phyloP scores from a whole-genome alignment of 2,113 vertebrate species.

The Colius striatus region DNA sequence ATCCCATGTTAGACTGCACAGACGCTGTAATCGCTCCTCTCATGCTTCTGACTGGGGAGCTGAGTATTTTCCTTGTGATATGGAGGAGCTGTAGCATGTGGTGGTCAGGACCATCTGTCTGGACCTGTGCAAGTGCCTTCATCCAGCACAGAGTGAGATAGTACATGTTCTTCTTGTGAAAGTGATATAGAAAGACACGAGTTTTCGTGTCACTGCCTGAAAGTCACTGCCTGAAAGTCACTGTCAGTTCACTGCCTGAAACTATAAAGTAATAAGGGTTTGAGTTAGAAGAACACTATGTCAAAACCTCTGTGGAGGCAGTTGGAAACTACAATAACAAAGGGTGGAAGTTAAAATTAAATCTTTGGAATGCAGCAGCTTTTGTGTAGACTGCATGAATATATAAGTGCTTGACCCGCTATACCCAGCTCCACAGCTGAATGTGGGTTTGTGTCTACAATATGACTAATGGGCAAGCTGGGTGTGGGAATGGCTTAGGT shows the following conservation, averaged over 20 bases:
- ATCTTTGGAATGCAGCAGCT: not conserved
- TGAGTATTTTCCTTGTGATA: not conserved
- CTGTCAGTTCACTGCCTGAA: too few relatives aligned
- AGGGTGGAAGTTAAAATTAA: not conserved
- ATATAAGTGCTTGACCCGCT: not conserved
- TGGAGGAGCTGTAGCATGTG: not conserved
- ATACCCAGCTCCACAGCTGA: not conserved
- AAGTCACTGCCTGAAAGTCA: too few relatives aligned
- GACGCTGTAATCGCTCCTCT: not conserved
- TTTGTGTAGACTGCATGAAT: not conserved
- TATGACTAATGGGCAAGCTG: not conserved
- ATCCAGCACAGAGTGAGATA: not conserved
- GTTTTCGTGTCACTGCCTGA: too few relatives aligned
- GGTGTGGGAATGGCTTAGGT: not conserved
- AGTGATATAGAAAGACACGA: not conserved
- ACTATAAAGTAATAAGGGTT: not conserved
- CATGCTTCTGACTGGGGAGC: not conserved
- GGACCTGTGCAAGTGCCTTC: not conserved
- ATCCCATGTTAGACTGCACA: not conserved
- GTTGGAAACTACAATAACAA: not conserved
- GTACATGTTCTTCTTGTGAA: not conserved
- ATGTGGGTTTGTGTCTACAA: not conserved
- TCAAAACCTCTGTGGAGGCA: not conserved
- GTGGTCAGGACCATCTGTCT: not conserved
- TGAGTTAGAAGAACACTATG: not conserved